Evolutionary conservation across 2,888 invertebrate genomes (phyloP), one percentile per base, ranked within the genome.

Genomic region (Drosophila prostipennis): DNA sequence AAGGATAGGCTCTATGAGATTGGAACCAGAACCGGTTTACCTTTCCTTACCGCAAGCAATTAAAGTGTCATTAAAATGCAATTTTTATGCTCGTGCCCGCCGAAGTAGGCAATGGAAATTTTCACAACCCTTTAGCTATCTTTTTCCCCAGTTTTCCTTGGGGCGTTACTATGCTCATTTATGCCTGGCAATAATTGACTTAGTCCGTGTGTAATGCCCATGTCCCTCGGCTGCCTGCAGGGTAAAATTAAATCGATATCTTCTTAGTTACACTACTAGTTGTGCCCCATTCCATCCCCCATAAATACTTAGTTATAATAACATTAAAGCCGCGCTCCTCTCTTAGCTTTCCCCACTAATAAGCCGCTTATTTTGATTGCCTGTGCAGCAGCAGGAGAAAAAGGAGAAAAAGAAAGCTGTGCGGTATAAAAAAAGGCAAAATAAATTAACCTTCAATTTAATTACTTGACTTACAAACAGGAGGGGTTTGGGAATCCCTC

Each of bases 341-440:
- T 19, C 19, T 2, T 19, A 19, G 19, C 19, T 19, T 34, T 63
- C 36, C 43, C 26, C 34, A 49, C 49, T 67, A 74, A 74, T 82
- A 80, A 79, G 76, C 80, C 65, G 80, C 81, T 80, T 80, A 81
- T 73, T 80, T 77, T 79, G 76, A 81, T 77, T 80, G 79, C 76
- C 45, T 58, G 60, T 51, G 59, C 49, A 43, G 42, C 19, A 26
- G n/a, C n/a, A n/a, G n/a, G n/a, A n/a, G n/a, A n/a, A 3, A 3
- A 3, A 3, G 23, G n/a, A 10, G 32, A 53, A 10, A 39, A 26
- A n/a, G 40, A 39, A 39, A 26, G 52, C 11, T 39, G 36, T n/a
- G 46, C 54, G 54, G 53, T 37, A 51, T 49, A 46, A 54, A 55
- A 60, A 49, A 53, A 58, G 34, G 40, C 23, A 55, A 61, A 76